Conservation (phyloP, 2,888 invertebrate genomes). For the Ditula angustiorana region DNA sequence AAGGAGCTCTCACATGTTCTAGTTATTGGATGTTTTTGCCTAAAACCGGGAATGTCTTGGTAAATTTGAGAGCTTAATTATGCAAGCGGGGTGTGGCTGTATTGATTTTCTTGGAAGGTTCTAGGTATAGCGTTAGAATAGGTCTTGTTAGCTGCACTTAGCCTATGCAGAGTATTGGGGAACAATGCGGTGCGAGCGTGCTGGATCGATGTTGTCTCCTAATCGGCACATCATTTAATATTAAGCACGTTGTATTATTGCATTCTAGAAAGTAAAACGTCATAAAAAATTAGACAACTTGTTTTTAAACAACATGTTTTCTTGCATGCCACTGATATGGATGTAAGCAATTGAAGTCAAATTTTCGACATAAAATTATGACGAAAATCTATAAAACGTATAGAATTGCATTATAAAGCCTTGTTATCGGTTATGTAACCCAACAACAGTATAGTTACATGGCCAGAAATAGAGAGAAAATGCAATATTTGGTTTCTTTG, state of each 20-base stretch:
- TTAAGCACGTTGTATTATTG: constrained; percentile 9
- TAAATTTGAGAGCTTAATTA: constrained; percentile 71
- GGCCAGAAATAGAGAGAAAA: constrained; percentile 53
- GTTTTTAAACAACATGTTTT: constrained; percentile 28
- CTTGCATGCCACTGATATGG: constrained; percentile 34
- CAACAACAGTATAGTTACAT: constrained; percentile 59
- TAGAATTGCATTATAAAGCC: constrained; percentile 72
- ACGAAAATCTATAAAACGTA: constrained; percentile 58
- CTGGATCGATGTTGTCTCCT: constrained; percentile 53
- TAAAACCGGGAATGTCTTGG: constrained; percentile 56
- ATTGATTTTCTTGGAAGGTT: constrained; percentile 85
- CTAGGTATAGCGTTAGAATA: constrained; percentile 80
- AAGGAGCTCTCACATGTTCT: constrained; percentile 78
- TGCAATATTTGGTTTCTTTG: constrained; percentile 39
- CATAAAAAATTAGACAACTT: constrained; percentile 4
- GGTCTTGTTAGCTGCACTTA: constrained; percentile 77
- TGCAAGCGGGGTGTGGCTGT: constrained; percentile 85
- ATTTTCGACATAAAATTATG: constrained; percentile 45
- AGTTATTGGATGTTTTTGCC: constrained; percentile 65
- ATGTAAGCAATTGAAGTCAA: constrained; percentile 21
- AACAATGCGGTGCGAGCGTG: constrained; percentile 65
- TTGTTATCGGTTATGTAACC: constrained; percentile 79
- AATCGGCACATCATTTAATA: constrained; percentile 14
- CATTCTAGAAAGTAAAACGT: constrained; percentile 6
- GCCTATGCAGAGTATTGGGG: constrained; percentile 62